Conservation (phyloP, 2,797 vertebrate species). For the Etheostoma nigrum region DNA sequence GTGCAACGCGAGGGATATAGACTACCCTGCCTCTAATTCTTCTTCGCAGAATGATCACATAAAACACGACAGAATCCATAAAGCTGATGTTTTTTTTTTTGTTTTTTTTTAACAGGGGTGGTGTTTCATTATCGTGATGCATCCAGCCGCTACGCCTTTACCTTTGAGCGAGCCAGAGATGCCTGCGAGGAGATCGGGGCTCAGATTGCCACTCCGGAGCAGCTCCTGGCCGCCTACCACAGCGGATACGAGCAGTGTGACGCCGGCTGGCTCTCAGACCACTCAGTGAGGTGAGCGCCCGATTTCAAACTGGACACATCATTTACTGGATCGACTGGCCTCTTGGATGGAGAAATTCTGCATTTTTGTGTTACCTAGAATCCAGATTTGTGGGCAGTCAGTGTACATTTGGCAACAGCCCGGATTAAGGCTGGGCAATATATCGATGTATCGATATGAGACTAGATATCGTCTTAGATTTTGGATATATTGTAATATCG, state of each 20-base stretch:
- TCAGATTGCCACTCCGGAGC: constrained; percentile 90
- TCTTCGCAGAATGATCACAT: background rate
- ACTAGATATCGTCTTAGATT: no score
- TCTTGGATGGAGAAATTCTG: background rate
- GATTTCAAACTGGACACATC: background rate
- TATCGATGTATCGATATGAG: no score
- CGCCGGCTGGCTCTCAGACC: constrained; percentile 95
- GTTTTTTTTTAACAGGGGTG: constrained; percentile 86
- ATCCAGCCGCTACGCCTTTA: constrained; percentile 90
- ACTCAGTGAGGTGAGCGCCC: constrained; percentile 90
- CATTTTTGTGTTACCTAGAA: background rate
- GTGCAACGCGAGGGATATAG: no score
- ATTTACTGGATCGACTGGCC: constrained; percentile 7
- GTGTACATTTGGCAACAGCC: background rate
- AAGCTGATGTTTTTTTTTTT: constrained; percentile 4
- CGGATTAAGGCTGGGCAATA: no score
- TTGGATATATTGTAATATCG: no score
- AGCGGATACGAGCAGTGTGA: constrained; percentile 95
- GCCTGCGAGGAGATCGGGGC: constrained; percentile 91
- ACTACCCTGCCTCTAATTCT: background rate
- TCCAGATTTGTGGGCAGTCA: background rate
- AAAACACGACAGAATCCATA: background rate
- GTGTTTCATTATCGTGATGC: constrained; percentile 95
- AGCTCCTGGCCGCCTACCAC: constrained; percentile 91
- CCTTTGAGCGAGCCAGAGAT: constrained; percentile 86